Base-by-base conservation (phyloP, 2,113 vertebrate species). In the Coptodon rendalli region DNA sequence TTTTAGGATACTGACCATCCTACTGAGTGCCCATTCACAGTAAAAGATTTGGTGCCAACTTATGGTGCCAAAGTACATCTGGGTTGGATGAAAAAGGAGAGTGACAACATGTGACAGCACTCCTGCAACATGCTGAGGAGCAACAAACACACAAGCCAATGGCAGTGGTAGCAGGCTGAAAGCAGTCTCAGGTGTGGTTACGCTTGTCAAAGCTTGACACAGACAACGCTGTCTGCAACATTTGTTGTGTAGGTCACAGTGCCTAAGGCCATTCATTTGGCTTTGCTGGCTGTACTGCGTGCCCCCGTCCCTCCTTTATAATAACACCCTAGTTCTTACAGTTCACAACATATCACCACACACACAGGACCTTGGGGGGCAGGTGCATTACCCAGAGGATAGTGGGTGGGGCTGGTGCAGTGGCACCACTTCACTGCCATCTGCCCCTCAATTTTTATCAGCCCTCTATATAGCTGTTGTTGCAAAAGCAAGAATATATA, bases 341-440 rank as follows among this genome's bases (percentile, higher is more conserved):
- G 63, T 68, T 68, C 19, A 5, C 63, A 68, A 68, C 63, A 68
- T 68, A 38, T 22, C 63, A 68, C 63, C 63, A 68, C 63, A 5
- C 34, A 68, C 34, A 68, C 6, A 66, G 61, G 34, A 34, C 19
- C 61, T 13, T 66, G 19, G 61, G 34, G 19, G 34, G 61, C 61
- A 66, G 61, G 34, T 66, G 61, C 19, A 22, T 38, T 66, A 38
- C 61, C 61, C 61, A 66, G 19, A 66, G 34, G 34, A 7, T 66
- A 38, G 19, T 66, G 34, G 61, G 61, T 8, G 61, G 61, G 34
- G 61, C 61, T 66, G 61, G 1, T 38, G 19, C 34, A 38, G 61
- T 66, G 61, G 61, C 61, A 66, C 61, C 19, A 66, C 61, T 66
- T 38, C 61, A 68, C 63, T 68, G 34, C 34, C 63, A 68, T 68